Conservation (phyloP, 37 sponge, comb jelly and placozoan genomes). For the Spongilla lacustris region DNA sequence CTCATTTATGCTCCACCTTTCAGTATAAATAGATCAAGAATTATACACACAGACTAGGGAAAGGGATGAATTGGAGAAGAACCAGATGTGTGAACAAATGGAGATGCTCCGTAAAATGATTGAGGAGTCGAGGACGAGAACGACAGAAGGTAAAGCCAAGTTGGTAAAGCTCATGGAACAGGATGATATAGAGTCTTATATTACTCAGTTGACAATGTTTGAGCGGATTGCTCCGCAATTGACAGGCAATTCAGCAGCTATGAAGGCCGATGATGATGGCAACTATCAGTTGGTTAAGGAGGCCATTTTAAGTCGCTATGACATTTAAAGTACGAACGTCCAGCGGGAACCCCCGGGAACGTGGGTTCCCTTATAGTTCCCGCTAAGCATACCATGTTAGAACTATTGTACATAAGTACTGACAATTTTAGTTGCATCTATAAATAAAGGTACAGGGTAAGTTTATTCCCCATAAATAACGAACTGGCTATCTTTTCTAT, state of each 20-base stretch:
- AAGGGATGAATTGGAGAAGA: background rate
- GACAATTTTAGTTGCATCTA: no score
- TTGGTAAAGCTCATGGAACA: background rate
- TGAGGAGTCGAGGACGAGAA: background rate
- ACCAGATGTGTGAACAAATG: background rate
- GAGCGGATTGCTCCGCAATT: slow-evolving; percentile 19
- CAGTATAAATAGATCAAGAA: no score
- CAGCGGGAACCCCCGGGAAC: no score
- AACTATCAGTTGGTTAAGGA: slow-evolving; percentile 6
- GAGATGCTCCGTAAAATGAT: background rate
- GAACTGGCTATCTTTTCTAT: no score
- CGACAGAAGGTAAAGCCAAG: slow-evolving; percentile 3
- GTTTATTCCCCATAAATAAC: no score
- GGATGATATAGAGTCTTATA: slow-evolving; percentile 13
- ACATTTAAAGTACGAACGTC: background rate
- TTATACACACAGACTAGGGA: no score
- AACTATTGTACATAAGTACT: no score
- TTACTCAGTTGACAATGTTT: background rate
- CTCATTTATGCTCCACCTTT: no score
- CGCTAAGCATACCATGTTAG: no score
- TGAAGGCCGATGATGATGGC: slow-evolving; percentile 16
- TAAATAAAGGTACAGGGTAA: no score
- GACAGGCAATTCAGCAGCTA: slow-evolving; percentile 21
- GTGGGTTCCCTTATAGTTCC: no score
- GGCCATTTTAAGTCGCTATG: slow-evolving; percentile 13